Percentiles rank a stretch among this genome's conserved stretches.
Conservation (phyloP, 2,113 vertebrate genomes). For the Potamarius usumacintae region DNA sequence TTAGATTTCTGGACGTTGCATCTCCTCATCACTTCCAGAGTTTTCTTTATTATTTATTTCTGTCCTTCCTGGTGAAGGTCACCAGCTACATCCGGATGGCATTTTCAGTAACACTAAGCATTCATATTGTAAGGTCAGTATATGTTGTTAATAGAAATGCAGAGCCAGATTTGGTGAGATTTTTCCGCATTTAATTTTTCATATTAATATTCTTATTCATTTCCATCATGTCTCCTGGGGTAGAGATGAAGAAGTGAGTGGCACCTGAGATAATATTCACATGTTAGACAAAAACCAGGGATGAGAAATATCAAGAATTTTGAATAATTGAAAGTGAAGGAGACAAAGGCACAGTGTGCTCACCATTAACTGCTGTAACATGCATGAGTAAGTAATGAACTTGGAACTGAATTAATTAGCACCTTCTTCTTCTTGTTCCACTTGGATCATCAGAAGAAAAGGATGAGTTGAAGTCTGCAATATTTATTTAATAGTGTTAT, state of each 20-base stretch:
- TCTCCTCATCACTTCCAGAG: neutral
- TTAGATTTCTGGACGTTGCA: neutral
- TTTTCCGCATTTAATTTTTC: neutral
- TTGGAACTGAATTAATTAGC: conserved; percentile 27
- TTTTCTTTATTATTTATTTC: neutral
- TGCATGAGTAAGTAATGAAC: conserved; percentile 51
- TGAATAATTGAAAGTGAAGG: conserved; percentile 45
- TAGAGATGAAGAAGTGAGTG: conserved; percentile 4
- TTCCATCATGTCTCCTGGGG: neutral
- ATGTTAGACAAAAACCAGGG: conserved; percentile 13
- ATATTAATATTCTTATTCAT: conserved; percentile 25
- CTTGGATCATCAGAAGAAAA: neutral
- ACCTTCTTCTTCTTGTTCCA: conserved; percentile 2
- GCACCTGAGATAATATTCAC: neutral
- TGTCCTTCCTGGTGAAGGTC: conserved; percentile 2
- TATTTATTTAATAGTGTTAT: neutral
- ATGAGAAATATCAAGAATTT: conserved; percentile 19
- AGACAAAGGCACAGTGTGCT: conserved; percentile 22
- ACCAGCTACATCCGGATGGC: neutral
- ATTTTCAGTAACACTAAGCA: neutral
- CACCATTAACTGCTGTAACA: conserved; percentile 17
- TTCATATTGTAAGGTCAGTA: conserved; percentile 26
- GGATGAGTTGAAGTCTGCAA: neutral
- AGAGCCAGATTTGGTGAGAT: conserved; percentile 6
- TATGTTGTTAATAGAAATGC: conserved; percentile 12